Conservation (phyloP, 2,113 vertebrate species). For the Muntiacus reevesi region DNA sequence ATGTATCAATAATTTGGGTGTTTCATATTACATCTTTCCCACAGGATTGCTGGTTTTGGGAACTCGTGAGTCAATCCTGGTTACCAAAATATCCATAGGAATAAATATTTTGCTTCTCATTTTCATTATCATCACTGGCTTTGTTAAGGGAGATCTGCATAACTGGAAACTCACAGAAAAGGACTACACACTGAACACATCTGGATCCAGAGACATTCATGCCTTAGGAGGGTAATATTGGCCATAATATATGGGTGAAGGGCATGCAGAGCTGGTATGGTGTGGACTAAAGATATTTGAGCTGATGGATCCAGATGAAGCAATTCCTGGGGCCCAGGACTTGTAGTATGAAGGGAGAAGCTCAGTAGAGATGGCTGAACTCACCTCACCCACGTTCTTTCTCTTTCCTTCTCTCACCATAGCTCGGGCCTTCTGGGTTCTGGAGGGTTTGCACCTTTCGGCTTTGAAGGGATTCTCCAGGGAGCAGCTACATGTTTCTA, state of each 20-base stretch:
- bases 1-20: accelerated
- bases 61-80: conserved; percentile 74
- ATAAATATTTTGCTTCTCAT: conserved; percentile 90
- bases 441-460: conserved; percentile 87
- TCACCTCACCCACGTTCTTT: accelerated
- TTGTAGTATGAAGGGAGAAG: accelerated
- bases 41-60: not conserved
- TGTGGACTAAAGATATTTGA: conserved; percentile 38
- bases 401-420: not conserved
- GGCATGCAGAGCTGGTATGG: accelerated
- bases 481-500: conserved; percentile 94
- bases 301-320: not conserved
- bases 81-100: conserved; percentile 90
- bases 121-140: conserved; percentile 89
- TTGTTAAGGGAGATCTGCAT: conserved; percentile 85
- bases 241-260: not conserved
- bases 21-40: not conserved
- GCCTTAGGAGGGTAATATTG: conserved; percentile 51
- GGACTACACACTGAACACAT: conserved; percentile 55
- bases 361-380: accelerated
- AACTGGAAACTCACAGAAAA: conserved; percentile 86
- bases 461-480: conserved; percentile 85
- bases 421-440: no score
- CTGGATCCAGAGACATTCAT: accelerated
- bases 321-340: not conserved